Evolutionary conservation across 2,888 invertebrate genomes (phyloP).

Genomic region (Ophion ventricosus): DNA sequence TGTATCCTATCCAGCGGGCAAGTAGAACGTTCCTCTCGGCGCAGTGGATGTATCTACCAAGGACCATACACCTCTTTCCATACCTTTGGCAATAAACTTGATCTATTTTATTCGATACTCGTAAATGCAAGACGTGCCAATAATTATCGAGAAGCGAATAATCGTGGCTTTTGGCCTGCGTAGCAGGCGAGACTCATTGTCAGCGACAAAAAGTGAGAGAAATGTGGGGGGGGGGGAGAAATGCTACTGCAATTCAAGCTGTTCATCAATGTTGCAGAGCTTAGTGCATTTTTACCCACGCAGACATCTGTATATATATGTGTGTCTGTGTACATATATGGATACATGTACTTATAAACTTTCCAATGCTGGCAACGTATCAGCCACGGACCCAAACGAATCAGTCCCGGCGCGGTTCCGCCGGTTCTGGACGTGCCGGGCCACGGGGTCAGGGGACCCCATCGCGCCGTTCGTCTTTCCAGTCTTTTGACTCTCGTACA

Average conservation of each 20-base stretch:
- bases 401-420: slow-evolving; percentile 69
- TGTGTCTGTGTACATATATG: slow-evolving; percentile 11
- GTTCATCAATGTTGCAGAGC: slow-evolving; percentile 41
- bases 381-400: slow-evolving; percentile 49
- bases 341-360: slow-evolving; percentile 18
- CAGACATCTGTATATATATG: slow-evolving; percentile 6
- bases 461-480: slow-evolving; percentile 68
- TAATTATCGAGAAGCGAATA: slow-evolving; percentile 14
- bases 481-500: slow-evolving; percentile 52
- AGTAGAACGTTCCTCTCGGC: neutral
- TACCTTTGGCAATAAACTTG: too few species aligned
- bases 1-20: neutral
- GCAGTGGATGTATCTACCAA: neutral
- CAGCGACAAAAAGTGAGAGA: neutral
- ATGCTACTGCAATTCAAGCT: slow-evolving; percentile 76
- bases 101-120: too few species aligned
- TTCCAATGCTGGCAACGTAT: slow-evolving; percentile 25
- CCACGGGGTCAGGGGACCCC: slow-evolving; percentile 80
- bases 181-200: neutral
- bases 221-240: neutral
- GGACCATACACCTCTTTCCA: neutral
- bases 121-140: neutral
- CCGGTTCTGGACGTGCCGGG: slow-evolving; percentile 81
- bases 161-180: neutral
- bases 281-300: neutral